Conservation (phyloP, 2,888 invertebrate genomes). For the Oxycera nigricornis region DNA sequence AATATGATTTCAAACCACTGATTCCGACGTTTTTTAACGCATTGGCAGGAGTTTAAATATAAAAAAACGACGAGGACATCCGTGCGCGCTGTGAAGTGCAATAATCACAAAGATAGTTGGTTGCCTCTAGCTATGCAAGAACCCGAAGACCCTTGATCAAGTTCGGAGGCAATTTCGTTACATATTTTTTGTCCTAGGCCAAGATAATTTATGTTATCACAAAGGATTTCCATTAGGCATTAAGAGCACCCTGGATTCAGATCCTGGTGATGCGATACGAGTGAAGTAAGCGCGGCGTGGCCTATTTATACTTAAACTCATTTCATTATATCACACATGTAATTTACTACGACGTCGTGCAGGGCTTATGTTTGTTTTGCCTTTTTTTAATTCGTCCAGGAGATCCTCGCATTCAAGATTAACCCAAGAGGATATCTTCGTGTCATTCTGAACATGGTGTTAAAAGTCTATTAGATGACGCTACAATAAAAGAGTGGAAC, state of each 20-base stretch:
- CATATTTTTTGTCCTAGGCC: constrained; percentile 25
- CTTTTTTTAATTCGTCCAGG: constrained; percentile 32
- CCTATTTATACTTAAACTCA: constrained; percentile 30
- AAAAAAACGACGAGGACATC: neutral
- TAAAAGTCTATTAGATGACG: constrained; percentile 37
- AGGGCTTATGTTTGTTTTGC: constrained; percentile 33
- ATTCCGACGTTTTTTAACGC: constrained; percentile 39
- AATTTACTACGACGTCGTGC: neutral
- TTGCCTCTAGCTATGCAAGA: neutral
- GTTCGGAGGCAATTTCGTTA: constrained; percentile 35
- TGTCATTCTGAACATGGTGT: constrained; percentile 32
- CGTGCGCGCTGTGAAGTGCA: neutral
- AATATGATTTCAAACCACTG: constrained; percentile 40
- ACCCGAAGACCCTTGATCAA: constrained; percentile 9
- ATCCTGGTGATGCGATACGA: constrained; percentile 1
- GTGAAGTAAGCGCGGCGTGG: neutral
- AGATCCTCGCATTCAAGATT: constrained; percentile 11
- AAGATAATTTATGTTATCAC: constrained; percentile 47
- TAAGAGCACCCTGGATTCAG: constrained; percentile 13
- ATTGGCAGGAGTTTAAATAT: constrained; percentile 9
- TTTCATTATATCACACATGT: constrained; percentile 29
- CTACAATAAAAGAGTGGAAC: neutral
- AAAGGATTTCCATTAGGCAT: constrained; percentile 46
- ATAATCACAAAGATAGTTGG: neutral
- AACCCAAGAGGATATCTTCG: constrained; percentile 25